Evolutionary conservation across 2,888 invertebrate genomes (phyloP).

Genomic region (Phytoseiulus persimilis): DNA sequence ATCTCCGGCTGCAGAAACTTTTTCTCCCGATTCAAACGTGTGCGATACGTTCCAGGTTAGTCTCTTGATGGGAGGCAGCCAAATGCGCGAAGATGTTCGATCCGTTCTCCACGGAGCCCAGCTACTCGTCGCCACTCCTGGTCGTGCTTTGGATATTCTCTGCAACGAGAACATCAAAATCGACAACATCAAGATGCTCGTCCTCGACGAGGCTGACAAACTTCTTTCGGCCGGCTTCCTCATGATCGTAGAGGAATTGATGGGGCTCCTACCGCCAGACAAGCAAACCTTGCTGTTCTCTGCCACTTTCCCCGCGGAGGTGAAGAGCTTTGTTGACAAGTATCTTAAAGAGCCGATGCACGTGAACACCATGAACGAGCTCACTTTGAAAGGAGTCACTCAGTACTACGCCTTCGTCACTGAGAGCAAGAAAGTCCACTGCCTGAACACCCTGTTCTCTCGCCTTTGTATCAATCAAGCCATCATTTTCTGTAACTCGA

Average conservation of each 20-base stretch:
- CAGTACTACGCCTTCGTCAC: conserved; percentile 99
- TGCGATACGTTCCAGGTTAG: conserved; percentile 59
- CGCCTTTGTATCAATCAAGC: conserved; percentile 99
- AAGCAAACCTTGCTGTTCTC: conserved; percentile 96
- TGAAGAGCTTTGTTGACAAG: conserved; percentile 91
- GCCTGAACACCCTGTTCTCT: conserved; percentile 97
- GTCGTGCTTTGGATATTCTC: conserved; percentile 97
- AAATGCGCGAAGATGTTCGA: conserved; percentile 90
- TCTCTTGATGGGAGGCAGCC: conserved; percentile 98
- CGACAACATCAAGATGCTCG: conserved; percentile 89
- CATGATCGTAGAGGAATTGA: conserved; percentile 95
- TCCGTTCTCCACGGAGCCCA: conserved; percentile 98
- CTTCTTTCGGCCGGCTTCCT: conserved; percentile 97
- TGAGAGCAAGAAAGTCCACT: conserved; percentile 99
- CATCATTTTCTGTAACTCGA: conserved; percentile 99
- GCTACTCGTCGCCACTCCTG: conserved; percentile 97
- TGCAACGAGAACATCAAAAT: conserved; percentile 90
- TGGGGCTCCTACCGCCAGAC: conserved; percentile 78
- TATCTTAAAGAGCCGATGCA: conserved; percentile 91
- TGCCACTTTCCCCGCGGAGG: conserved; percentile 96
- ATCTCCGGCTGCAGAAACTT: too few relatives aligned
- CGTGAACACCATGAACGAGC: conserved; percentile 98
- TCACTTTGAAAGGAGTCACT: conserved; percentile 96
- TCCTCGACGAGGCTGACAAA: conserved; percentile 98
- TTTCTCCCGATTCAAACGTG: background rate